phyloP scores from a whole-genome alignment of 2,113 vertebrate species.

The Coracopsis vasa region DNA sequence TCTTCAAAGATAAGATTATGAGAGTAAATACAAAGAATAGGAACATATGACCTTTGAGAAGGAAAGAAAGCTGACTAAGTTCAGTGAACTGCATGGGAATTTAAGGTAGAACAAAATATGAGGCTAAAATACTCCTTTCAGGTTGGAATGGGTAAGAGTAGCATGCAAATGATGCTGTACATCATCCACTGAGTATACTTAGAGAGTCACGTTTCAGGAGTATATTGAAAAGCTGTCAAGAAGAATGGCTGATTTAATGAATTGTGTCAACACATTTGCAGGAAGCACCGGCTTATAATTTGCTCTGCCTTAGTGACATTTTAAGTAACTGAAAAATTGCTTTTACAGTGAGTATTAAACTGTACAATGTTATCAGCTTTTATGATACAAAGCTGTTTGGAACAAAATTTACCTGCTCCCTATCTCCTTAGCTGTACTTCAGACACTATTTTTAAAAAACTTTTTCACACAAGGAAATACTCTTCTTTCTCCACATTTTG shows the following conservation, averaged over 20 bases:
- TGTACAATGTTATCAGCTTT: neutral
- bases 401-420: neutral
- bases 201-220: neutral
- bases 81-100: neutral
- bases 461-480: neutral
- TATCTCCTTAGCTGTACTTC: neutral
- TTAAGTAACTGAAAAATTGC: slow-evolving; percentile 36
- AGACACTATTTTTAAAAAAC: neutral
- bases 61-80: neutral
- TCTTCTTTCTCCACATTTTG: neutral
- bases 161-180: neutral
- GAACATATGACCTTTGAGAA: neutral
- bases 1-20: neutral
- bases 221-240: slow-evolving; percentile 34
- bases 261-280: slow-evolving; percentile 39
- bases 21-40: neutral
- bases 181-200: neutral
- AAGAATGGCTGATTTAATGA: slow-evolving; percentile 51
- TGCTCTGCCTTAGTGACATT: slow-evolving; percentile 8
- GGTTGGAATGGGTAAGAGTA: neutral
- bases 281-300: slow-evolving; percentile 36
- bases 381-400: slow-evolving; percentile 1
- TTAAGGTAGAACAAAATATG: neutral
- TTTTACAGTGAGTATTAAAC: slow-evolving; percentile 13
- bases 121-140: neutral